Percentiles rank a stretch among this genome's conserved stretches.
Conservation (phyloP, 2,888 invertebrate genomes). For the Xestia rhomboidea region DNA sequence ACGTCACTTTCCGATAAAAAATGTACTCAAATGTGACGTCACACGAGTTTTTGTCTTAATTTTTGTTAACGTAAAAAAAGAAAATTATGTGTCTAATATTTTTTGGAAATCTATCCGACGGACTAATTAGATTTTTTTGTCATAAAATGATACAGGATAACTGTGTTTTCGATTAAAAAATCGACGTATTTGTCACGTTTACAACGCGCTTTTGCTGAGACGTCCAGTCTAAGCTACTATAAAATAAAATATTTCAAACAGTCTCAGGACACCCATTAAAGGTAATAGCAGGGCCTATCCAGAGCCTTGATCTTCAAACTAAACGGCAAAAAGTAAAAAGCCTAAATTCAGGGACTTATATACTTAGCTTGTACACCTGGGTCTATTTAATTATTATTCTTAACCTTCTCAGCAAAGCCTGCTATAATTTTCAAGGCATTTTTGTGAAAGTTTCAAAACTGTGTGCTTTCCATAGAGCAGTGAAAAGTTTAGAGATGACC, state of each 20-base stretch:
- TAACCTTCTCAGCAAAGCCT: constrained; percentile 1
- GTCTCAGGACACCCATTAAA: constrained; percentile 21
- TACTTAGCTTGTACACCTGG: constrained; percentile 32
- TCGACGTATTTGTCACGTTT: no score
- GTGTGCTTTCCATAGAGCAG: constrained; percentile 1
- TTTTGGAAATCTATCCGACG: no score
- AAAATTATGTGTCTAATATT: no score
- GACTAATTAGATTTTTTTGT: no score
- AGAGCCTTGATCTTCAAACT: neutral
- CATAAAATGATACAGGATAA: no score
- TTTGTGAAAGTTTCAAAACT: constrained; percentile 37
- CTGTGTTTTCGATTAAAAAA: no score
- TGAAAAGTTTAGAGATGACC: neutral
- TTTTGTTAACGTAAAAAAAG: no score
- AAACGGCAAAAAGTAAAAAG: constrained; percentile 10
- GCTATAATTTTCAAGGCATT: constrained; percentile 40
- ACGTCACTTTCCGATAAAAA: no score
- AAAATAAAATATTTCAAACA: neutral
- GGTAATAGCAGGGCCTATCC: constrained; percentile 5
- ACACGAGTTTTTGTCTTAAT: no score
- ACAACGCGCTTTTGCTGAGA: no score
- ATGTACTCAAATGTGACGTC: no score
- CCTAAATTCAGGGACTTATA: neutral
- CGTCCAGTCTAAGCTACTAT: neutral
- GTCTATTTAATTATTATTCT: constrained; percentile 28